These are phyloP conservation scores for Lysandra bellargus DNA, from an alignment of 2,888 invertebrate species.

Conservation along the genomic window DNA sequence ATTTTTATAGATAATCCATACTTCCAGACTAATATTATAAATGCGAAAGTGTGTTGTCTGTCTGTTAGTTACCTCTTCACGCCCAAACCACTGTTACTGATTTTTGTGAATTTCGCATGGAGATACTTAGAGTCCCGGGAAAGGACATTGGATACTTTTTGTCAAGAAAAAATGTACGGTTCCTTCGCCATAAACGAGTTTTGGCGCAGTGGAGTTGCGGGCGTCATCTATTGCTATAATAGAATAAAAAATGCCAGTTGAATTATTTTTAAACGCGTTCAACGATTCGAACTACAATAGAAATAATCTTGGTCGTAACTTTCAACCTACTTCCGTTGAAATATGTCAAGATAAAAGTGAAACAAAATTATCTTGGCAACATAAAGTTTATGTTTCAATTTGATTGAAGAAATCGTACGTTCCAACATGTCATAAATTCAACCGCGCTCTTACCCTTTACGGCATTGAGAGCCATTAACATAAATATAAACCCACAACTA, in stretches of 20 bases:
- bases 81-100: no score
- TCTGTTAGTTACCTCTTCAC: no score
- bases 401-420: conserved; percentile 33
- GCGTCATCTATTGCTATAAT: neutral
- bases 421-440: conserved; percentile 38
- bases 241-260: neutral
- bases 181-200: no score
- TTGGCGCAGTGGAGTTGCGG: no score
- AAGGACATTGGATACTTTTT: no score
- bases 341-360: conserved; percentile 14
- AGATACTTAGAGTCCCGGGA: no score
- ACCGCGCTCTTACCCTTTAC: conserved; percentile 39
- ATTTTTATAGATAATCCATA: no score
- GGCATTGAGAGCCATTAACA: conserved; percentile 44
- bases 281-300: neutral
- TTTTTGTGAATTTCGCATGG: no score
- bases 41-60: no score
- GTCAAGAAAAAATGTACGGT: no score
- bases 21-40: no score
- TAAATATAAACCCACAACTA: conserved; percentile 45
- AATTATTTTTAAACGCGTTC: neutral
- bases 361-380: conserved; percentile 17
- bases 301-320: neutral
- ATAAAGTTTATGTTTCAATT: conserved; percentile 32
- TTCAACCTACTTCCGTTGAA: neutral